Percentiles rank a stretch among this genome's conserved stretches.
These are phyloP conservation scores for Agrypnus murinus DNA, from an alignment of 2,888 invertebrate species.

Conservation along the genomic window DNA sequence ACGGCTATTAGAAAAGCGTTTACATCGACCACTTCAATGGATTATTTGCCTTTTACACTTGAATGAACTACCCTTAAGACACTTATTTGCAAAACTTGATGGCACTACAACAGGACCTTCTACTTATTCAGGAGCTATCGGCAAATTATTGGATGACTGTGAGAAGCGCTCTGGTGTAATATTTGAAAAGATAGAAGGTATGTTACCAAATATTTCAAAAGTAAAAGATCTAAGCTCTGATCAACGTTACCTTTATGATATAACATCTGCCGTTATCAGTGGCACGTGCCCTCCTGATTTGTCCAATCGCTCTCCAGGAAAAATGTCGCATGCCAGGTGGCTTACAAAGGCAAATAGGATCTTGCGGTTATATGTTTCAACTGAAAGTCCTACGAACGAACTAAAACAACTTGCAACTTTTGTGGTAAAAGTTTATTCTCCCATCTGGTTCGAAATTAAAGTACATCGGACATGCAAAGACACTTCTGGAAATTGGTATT, in stretches of 20 bases:
- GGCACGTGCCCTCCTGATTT: slow-evolving; percentile 1
- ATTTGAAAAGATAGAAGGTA: neutral
- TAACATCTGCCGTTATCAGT: slow-evolving; percentile 27
- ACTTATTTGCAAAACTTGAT: too few species aligned
- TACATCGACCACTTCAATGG: neutral
- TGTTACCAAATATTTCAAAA: neutral
- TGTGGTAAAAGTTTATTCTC: too few species aligned
- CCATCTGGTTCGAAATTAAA: neutral
- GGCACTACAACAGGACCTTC: too few species aligned
- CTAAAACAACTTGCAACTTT: slow-evolving; percentile 29
- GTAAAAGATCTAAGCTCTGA: slow-evolving; percentile 51
- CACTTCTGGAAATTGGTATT: neutral
- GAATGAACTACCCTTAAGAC: neutral
- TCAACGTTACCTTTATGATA: slow-evolving; percentile 50
- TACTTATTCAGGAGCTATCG: too few species aligned
- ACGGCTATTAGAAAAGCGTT: neutral
- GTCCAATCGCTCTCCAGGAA: slow-evolving; percentile 39
- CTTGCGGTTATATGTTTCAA: slow-evolving; percentile 53
- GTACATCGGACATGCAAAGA: neutral
- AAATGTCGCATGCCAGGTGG: slow-evolving; percentile 53
- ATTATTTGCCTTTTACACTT: neutral
- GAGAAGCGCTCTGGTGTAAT: too few species aligned
- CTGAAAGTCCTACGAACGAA: slow-evolving; percentile 48
- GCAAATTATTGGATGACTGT: too few species aligned
- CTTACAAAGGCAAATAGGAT: slow-evolving; percentile 56